A percentile compares a stretch with the other conserved stretches of the same genome.
Evolutionary conservation across 2,113 vertebrate genomes (phyloP).

Genomic region (Cheilinus undulatus): DNA sequence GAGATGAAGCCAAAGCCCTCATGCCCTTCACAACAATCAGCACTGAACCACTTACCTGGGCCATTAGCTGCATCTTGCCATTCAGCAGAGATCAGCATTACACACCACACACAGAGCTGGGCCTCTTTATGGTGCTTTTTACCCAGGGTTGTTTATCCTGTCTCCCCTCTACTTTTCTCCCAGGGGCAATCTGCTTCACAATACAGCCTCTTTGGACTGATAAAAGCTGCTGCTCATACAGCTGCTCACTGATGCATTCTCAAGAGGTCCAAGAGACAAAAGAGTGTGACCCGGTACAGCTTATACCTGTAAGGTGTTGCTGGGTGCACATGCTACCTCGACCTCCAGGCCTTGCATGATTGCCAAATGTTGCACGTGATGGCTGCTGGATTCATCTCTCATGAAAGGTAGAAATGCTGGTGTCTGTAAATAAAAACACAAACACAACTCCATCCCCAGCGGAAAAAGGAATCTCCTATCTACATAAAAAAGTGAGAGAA

Average conservation of each 20-base stretch:
- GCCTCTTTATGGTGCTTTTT: slow-evolving; percentile 72
- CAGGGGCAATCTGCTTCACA: slow-evolving; percentile 41
- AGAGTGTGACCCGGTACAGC: slow-evolving; percentile 9
- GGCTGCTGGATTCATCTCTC: slow-evolving; percentile 1
- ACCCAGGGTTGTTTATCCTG: slow-evolving; percentile 64
- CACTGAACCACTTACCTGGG: slow-evolving; percentile 79
- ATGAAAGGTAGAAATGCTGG: slow-evolving; percentile 3
- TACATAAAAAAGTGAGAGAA: too few species aligned
- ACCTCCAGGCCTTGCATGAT: neutral
- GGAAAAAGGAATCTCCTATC: too few species aligned
- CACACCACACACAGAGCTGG: slow-evolving; percentile 54
- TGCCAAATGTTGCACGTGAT: slow-evolving; percentile 9
- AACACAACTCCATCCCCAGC: neutral
- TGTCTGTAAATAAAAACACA: neutral
- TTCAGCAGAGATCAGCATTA: slow-evolving; percentile 79
- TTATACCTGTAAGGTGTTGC: slow-evolving; percentile 37
- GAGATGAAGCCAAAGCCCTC: slow-evolving; percentile 42
- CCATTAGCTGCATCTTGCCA: slow-evolving; percentile 75
- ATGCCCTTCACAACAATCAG: slow-evolving; percentile 71
- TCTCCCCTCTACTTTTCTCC: slow-evolving; percentile 36
- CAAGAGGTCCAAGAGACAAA: slow-evolving; percentile 3
- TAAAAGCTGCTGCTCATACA: slow-evolving; percentile 21
- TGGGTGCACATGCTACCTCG: slow-evolving; percentile 7
- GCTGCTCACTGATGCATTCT: slow-evolving; percentile 11
- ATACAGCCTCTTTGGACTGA: slow-evolving; percentile 33